phyloP scores from a whole-genome alignment of 2,113 vertebrate species.

The Corynorhinus townsendii region DNA sequence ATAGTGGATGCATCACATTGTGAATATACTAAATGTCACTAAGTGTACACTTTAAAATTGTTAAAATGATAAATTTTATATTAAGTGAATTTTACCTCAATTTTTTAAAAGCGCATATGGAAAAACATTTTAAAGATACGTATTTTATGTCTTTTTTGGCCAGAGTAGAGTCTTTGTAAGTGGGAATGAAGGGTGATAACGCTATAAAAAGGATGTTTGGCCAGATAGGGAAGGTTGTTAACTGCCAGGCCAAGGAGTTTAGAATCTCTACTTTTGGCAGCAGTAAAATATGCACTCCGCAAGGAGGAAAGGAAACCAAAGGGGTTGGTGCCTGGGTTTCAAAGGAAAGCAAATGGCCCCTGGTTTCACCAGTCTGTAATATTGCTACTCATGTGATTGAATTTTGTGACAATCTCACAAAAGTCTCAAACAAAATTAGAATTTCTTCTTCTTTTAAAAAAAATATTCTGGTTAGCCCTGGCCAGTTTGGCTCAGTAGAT shows the following conservation, averaged over 20 bases:
- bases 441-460: not conserved
- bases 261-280: not conserved
- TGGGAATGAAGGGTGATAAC: not conserved
- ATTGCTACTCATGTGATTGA: not conserved
- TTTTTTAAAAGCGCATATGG: not conserved
- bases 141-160: not conserved
- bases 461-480: not conserved
- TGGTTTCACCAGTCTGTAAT: not conserved
- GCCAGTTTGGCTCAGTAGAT: no score
- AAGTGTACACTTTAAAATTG: not conserved
- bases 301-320: not conserved
- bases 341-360: not conserved
- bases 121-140: not conserved
- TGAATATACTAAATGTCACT: not conserved
- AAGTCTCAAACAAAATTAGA: not conserved
- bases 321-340: not conserved
- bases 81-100: not conserved
- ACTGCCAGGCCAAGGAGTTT: not conserved
- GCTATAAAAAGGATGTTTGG: not conserved
- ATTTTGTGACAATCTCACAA: not conserved
- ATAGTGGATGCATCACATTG: not conserved
- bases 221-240: not conserved
- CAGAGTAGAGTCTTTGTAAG: not conserved
- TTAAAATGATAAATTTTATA: slow-evolving; percentile 1
- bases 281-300: not conserved